Percentiles rank a stretch among this genome's conserved stretches.
phyloP scores from a whole-genome alignment of 2,113 vertebrate species.

The Dendrocopos noguchii region DNA sequence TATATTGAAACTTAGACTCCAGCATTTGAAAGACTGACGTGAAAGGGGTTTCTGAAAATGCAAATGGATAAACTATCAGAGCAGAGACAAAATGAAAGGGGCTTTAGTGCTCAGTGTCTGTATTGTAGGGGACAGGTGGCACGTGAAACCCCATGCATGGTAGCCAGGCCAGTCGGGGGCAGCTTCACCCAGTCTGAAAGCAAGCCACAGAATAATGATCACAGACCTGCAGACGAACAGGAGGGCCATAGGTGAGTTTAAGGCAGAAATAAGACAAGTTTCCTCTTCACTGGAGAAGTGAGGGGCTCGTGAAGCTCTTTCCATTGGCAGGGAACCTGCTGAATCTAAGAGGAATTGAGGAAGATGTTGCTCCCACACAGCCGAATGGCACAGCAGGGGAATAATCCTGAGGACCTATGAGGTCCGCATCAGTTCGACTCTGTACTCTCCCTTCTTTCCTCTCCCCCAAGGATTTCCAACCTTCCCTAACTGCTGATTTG shows the following conservation, averaged over 20 bases:
- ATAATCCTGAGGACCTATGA: not conserved
- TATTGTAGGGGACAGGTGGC: not conserved
- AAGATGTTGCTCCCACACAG: not conserved
- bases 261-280: not conserved
- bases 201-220: not conserved
- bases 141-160: not conserved
- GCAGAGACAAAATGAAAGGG: not conserved
- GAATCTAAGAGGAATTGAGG: not conserved
- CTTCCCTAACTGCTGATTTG: not conserved
- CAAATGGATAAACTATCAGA: not conserved
- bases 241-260: not conserved
- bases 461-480: not conserved
- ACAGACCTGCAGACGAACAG: not conserved
- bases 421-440: not conserved
- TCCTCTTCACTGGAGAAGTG: not conserved
- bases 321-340: not conserved
- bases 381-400: not conserved
- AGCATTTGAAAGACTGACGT: not conserved
- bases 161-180: not conserved
- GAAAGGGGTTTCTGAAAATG: not conserved
- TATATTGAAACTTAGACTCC: not conserved
- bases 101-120: not conserved
- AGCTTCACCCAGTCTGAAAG: not conserved
- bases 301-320: not conserved
- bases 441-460: not conserved